A percentile compares a stretch with the other conserved stretches of the same genome.
Evolutionary conservation across 2,113 vertebrate species (phyloP).

Genomic region (Chionodraco myersi): DNA sequence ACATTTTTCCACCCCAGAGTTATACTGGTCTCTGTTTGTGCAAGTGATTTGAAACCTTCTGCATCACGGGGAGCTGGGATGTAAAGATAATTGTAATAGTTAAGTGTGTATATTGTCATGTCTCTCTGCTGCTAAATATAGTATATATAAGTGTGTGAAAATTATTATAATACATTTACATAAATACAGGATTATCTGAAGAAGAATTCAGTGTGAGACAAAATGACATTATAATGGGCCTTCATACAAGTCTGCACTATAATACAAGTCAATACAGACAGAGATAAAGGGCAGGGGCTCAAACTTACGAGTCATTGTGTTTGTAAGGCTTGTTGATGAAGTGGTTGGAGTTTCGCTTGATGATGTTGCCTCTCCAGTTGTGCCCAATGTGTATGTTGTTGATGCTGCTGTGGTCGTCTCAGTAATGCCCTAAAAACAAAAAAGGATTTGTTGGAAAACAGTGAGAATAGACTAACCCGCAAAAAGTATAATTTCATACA

Average conservation of each 20-base stretch:
- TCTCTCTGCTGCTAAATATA: too few relatives aligned
- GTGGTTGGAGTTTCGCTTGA: background rate
- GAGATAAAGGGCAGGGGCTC: too few relatives aligned
- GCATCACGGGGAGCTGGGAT: background rate
- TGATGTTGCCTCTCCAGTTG: background rate
- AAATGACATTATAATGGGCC: too few relatives aligned
- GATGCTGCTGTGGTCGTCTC: background rate
- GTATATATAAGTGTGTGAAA: too few relatives aligned
- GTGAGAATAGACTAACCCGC: background rate
- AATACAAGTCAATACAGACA: too few relatives aligned
- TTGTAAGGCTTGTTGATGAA: fast-evolving
- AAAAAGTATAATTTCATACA: background rate
- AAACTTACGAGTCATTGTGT: background rate
- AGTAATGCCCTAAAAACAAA: slow-evolving; percentile 22
- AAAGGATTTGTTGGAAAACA: background rate
- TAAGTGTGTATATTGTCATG: too few relatives aligned
- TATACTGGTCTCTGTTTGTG: slow-evolving; percentile 35
- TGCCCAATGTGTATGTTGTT: background rate
- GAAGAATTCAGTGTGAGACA: too few relatives aligned
- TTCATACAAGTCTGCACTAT: too few relatives aligned
- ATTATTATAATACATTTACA: too few relatives aligned
- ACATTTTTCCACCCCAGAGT: slow-evolving; percentile 48
- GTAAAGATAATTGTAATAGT: too few relatives aligned
- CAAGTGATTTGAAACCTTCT: background rate
- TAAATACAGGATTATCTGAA: too few relatives aligned